A percentile compares a stretch with the other conserved stretches of the same genome.
phyloP scores from a whole-genome alignment of 2,888 invertebrate species.

The Lysandra bellargus region DNA sequence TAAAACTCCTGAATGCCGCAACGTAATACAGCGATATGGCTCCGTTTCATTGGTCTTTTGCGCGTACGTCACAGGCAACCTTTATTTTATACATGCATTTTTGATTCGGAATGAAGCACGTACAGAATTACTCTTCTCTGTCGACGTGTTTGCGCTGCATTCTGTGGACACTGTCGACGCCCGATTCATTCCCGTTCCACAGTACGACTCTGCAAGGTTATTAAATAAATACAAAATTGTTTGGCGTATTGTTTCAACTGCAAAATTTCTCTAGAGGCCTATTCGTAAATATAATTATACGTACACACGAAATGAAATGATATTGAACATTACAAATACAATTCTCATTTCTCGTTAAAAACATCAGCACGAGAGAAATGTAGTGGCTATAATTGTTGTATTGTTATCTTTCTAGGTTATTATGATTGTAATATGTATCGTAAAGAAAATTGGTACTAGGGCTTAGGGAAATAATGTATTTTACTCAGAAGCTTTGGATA shows the following conservation, averaged over 20 bases:
- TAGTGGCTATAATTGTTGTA: background rate
- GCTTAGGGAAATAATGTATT: too few species aligned
- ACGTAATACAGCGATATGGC: too few species aligned
- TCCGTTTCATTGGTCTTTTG: too few species aligned
- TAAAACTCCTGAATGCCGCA: too few species aligned
- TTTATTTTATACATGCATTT: background rate
- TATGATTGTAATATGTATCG: background rate
- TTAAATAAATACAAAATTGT: constrained; percentile 21
- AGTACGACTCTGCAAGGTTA: constrained; percentile 52
- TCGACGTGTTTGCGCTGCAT: constrained; percentile 41
- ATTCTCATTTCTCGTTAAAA: background rate
- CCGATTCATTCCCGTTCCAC: constrained; percentile 63
- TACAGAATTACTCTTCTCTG: constrained; percentile 67
- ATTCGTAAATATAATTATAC: constrained; percentile 26
- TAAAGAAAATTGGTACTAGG: background rate
- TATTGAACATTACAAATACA: background rate
- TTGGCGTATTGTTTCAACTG: constrained; percentile 6
- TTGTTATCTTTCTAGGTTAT: background rate
- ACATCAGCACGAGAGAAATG: background rate
- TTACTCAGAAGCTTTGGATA: too few species aligned
- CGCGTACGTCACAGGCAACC: background rate
- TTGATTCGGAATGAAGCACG: constrained; percentile 46
- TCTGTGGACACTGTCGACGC: constrained; percentile 55
- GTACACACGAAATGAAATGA: background rate
- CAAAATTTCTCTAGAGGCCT: constrained; percentile 24